phyloP scores from a whole-genome alignment of 2,888 invertebrate species.

The Linnaemya tessellans region DNA sequence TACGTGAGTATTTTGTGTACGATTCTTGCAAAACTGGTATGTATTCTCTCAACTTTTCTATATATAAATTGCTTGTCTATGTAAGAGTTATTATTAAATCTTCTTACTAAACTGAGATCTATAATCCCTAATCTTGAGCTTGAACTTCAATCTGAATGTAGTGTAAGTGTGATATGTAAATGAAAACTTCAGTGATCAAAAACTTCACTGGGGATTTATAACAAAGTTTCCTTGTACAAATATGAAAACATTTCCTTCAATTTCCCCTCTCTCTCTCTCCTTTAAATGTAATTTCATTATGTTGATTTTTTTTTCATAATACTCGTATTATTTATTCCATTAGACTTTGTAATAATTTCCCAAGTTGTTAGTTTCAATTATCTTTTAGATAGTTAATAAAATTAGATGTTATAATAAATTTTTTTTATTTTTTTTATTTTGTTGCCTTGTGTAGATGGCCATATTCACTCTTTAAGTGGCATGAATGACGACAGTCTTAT shows the following conservation, averaged over 20 bases:
- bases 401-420: neutral
- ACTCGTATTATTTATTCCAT: neutral
- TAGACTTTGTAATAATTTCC: slow-evolving; percentile 43
- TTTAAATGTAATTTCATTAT: neutral
- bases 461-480: slow-evolving; percentile 92
- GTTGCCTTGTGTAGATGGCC: slow-evolving; percentile 86
- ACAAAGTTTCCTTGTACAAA: slow-evolving; percentile 23
- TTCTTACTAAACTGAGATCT: slow-evolving; percentile 25
- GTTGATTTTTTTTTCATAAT: neutral
- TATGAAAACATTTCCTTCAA: neutral
- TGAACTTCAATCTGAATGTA: slow-evolving; percentile 62
- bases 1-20: no score
- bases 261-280: neutral
- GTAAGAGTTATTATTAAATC: slow-evolving; percentile 2
- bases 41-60: slow-evolving; percentile 53
- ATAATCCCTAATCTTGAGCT: neutral
- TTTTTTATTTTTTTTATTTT: neutral
- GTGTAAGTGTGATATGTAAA: slow-evolving; percentile 62
- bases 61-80: slow-evolving; percentile 46
- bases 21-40: slow-evolving; percentile 68
- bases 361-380: neutral
- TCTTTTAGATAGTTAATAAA: neutral
- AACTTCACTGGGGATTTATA: slow-evolving; percentile 22
- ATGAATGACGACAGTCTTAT: slow-evolving; percentile 92
- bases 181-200: neutral